Evolutionary conservation across 2,113 vertebrate genomes (phyloP), one percentile per base, ranked within the genome.

Genomic region (Merops nubicus): DNA sequence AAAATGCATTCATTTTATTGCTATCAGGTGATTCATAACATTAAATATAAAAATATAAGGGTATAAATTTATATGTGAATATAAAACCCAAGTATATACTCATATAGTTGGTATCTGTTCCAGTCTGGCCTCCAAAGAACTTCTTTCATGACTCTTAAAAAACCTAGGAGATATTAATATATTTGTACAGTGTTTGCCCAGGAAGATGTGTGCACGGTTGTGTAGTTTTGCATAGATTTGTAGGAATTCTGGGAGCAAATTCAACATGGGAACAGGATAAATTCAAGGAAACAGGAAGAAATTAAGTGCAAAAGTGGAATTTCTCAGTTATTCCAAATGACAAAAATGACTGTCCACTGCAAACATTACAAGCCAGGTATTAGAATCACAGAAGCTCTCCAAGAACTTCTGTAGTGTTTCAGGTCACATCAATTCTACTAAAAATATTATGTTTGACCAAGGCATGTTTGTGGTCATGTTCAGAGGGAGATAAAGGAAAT

Each of bases 71-170:
- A 31, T 42, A 9, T 67, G 18, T 22, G 40, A 50, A 16, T 73
- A 40, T 21, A 29, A 85, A 68, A 14, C 0, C 0, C 5, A 40
- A n/a, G 2, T 47, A 7, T 38, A n/a, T 67, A 38, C 11, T 50
- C 11, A 48, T 29, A 17, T 38, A 60, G 18, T 64, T 85, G 6
- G 38, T 78, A 6, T 69, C 36, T 88, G 4, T 45, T 89, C 26
- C 13, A 59, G 20, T 51, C 68, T 83, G 62, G 23, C 33, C 38
- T n/a, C 18, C 31, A 64, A 47, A 64, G 26, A 38, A 43, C 21
- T 75, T 3, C 5, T 48, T 68, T 36, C 4, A 0, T 65, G 15
- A 28, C 11, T 4, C 22, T 18, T 13, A n/a, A n/a, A n/a, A n/a
- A n/a, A n/a, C n/a, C n/a, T n/a, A n/a, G n/a, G n/a, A n/a, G n/a